Percentiles rank a stretch among this genome's conserved stretches.
Conservation (phyloP, 2,888 invertebrate genomes). For the Nomada ruficornis region DNA sequence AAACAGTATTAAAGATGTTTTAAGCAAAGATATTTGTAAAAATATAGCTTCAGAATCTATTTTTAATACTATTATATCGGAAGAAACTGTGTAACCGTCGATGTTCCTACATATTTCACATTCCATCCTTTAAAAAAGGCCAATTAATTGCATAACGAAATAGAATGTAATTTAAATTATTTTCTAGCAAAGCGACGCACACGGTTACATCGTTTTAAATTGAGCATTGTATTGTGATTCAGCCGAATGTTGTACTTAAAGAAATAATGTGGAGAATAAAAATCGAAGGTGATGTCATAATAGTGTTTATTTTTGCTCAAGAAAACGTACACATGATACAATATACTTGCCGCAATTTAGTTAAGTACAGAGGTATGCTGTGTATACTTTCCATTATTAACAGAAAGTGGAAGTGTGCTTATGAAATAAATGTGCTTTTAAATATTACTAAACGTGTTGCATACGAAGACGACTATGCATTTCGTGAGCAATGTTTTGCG, state of each 20-base stretch:
- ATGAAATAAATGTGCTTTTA: slow-evolving; percentile 15
- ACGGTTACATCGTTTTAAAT: background rate
- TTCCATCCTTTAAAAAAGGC: slow-evolving; percentile 25
- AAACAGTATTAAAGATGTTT: slow-evolving; percentile 14
- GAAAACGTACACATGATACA: slow-evolving; percentile 75
- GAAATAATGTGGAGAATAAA: slow-evolving; percentile 44
- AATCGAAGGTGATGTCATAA: slow-evolving; percentile 52
- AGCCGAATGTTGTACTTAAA: slow-evolving; percentile 53
- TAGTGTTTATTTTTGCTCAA: slow-evolving; percentile 75
- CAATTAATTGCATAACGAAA: slow-evolving; percentile 1
- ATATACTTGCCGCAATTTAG: slow-evolving; percentile 69
- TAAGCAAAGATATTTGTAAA: background rate
- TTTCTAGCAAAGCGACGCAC: background rate
- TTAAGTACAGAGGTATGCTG: slow-evolving; percentile 75
- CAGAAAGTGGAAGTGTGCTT: slow-evolving; percentile 71
- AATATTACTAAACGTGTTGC: slow-evolving; percentile 48
- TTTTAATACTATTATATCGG: slow-evolving; percentile 13
- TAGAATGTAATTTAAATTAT: slow-evolving; percentile 38
- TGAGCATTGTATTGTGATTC: slow-evolving; percentile 29
- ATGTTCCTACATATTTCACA: slow-evolving; percentile 20
- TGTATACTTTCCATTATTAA: slow-evolving; percentile 74
- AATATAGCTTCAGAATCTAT: background rate
- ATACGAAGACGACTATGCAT: slow-evolving; percentile 55
- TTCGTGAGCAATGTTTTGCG: slow-evolving; percentile 6
- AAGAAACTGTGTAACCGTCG: background rate